Base-by-base conservation (phyloP, 1,140 invertebrate genomes). In the Scaptomyza hsui region DNA sequence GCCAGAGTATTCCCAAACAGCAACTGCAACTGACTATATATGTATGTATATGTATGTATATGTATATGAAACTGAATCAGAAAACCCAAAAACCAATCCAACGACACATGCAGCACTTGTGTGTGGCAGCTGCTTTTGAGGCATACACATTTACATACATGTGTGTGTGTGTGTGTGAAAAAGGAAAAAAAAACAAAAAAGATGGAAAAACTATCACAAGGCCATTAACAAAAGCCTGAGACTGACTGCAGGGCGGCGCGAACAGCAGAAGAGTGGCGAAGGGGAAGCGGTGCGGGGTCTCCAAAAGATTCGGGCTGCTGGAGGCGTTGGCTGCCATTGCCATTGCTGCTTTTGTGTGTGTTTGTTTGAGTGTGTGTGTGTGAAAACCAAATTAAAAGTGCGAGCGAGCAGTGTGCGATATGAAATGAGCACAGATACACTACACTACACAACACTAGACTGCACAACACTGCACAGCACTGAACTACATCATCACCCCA, bases 151-250 rank as follows among this genome's bases (percentile, higher is more conserved):
- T 32, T 4, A 3, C 18, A n/a, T 10, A 24, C 6, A 41, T 7
- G 6, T 24, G 6, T 24, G 24, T 6, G 6, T 24, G 24, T 37
- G n/a, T 37, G 12, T 37, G 32, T n/a, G 64, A 42, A 37, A 45
- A 39, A 42, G n/a, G 32, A 71, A 26, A 19, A 48, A 29, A 41
- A 52, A 48, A 41, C 42, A 64, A 21, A 60, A n/a, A 16, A 41
- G 42, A 60, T 29, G 45, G 18, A 61, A 74, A 77, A 74, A 85
- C 82, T 86, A 82, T 81, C 81, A 85, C 81, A 85, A 85, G 81
- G 81, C 81, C 81, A 88, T 85, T 85, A 81, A 88, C 82, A 86
- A 85, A 85, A 81, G 82, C 73, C 81, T 73, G 77, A 76, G 72
- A 80, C 76, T 80, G 80, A 82, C 79, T 82, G 79, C 67, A 41